Evolutionary conservation across 2,797 vertebrate species (phyloP).

Genomic region (Smutsia gigantea): DNA sequence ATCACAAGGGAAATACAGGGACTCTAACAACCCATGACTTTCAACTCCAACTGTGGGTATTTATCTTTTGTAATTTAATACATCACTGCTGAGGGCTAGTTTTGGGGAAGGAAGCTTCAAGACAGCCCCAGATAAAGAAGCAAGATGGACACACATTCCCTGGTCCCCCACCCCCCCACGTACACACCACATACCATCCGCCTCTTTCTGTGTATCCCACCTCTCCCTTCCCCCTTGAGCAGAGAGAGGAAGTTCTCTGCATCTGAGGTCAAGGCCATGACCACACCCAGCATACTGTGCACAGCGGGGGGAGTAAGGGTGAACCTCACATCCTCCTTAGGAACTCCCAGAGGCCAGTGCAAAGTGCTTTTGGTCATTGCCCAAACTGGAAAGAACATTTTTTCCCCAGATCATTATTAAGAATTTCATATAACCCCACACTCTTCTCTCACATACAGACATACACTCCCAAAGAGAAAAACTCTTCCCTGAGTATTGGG

Average conservation of each 20-base stretch:
- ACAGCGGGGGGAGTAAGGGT: too few species aligned
- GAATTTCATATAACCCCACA: slow-evolving; percentile 72
- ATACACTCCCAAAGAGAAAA: slow-evolving; percentile 76
- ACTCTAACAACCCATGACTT: not conserved
- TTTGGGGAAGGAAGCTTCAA: not conserved
- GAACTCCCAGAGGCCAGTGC: slow-evolving; percentile 53
- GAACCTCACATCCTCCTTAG: not conserved
- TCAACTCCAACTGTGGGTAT: not conserved
- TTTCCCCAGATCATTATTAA: slow-evolving; percentile 78
- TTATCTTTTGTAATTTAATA: slow-evolving; percentile 1
- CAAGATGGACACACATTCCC: not conserved
- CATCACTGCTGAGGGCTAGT: not conserved
- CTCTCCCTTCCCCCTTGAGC: rapidly evolving
- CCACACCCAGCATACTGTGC: slow-evolving; percentile 18
- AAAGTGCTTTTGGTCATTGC: slow-evolving; percentile 74
- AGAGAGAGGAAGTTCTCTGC: not conserved
- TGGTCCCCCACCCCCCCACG: too few species aligned
- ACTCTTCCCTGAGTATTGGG: slow-evolving; percentile 77
- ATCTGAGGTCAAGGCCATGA: slow-evolving; percentile 5
- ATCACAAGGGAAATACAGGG: not conserved
- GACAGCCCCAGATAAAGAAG: not conserved
- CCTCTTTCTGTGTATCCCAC: not conserved
- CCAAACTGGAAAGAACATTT: slow-evolving; percentile 80
- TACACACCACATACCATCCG: rapidly evolving
- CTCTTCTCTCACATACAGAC: slow-evolving; percentile 54